phyloP scores from a whole-genome alignment of 2,888 invertebrate genomes.

The Drosophila subquinaria region DNA sequence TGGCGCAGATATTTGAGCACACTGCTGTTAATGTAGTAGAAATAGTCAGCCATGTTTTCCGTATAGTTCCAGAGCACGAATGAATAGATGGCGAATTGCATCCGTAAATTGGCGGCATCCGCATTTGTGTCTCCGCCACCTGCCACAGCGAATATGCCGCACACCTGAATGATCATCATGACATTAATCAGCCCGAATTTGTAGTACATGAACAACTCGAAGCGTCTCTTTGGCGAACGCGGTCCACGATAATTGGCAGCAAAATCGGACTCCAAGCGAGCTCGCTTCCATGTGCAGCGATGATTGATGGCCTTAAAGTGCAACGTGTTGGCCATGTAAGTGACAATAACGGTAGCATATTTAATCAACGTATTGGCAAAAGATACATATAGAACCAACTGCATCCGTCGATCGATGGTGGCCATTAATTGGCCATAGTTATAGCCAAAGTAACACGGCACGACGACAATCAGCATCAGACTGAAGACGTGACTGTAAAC shows the following conservation, averaged over 20 bases:
- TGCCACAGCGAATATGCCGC: conserved; percentile 60
- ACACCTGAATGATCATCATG: conserved; percentile 75
- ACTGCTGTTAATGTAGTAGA: conserved; percentile 72
- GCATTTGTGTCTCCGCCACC: conserved; percentile 17
- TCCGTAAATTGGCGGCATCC: conserved; percentile 44
- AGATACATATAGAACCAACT: conserved; percentile 69
- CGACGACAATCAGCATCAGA: conserved; percentile 62
- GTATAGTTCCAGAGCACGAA: conserved; percentile 82
- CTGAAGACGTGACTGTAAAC: conserved; percentile 70
- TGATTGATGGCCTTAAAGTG: conserved; percentile 68
- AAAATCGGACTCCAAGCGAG: conserved; percentile 68
- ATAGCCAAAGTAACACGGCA: conserved; percentile 71
- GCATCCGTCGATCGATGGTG: conserved; percentile 60
- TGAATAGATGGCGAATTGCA: conserved; percentile 70
- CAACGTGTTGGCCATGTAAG: conserved; percentile 70
- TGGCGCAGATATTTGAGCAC: conserved; percentile 71
- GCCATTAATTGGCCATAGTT: conserved; percentile 59
- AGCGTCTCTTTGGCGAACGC: conserved; percentile 48
- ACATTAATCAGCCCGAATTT: conserved; percentile 76
- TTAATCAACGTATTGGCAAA: conserved; percentile 77
- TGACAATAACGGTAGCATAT: conserved; percentile 73
- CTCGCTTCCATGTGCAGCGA: conserved; percentile 58
- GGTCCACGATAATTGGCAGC: conserved; percentile 31
- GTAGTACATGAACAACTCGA: conserved; percentile 71
- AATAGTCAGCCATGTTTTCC: conserved; percentile 81